Evolutionary conservation across 2,113 vertebrate species (phyloP).

Genomic region (Eolophus roseicapilla): DNA sequence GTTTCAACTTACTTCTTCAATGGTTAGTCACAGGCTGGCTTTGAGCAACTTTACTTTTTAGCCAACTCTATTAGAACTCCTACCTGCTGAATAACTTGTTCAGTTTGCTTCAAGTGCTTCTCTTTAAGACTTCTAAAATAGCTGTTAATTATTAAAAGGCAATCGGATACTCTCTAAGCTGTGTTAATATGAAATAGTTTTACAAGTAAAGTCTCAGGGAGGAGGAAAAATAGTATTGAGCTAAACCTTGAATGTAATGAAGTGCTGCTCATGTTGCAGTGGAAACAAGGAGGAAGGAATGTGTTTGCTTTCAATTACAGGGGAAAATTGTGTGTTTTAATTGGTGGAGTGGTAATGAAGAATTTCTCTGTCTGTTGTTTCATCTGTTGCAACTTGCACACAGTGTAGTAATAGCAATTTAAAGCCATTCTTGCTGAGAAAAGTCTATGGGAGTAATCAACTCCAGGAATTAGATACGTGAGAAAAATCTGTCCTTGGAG

Average conservation of each 20-base stretch:
- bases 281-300: background rate
- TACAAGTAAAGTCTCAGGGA: background rate
- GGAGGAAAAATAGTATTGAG: background rate
- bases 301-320: background rate
- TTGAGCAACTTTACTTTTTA: background rate
- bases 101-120: background rate
- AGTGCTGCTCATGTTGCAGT: background rate
- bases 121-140: background rate
- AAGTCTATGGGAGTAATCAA: background rate
- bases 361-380: background rate
- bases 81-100: background rate
- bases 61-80: background rate
- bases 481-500: background rate
- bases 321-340: background rate
- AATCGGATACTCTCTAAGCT: background rate
- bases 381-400: background rate
- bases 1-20: constrained; percentile 9
- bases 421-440: background rate
- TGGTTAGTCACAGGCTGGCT: background rate
- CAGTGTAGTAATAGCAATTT: background rate
- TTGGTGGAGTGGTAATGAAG: background rate
- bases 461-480: background rate
- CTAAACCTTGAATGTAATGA: background rate
- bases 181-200: background rate
- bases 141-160: background rate